Percentiles rank a stretch among this genome's conserved stretches.
Evolutionary conservation across 1,140 invertebrate species (phyloP).

Genomic region (Plodia interpunctella): DNA sequence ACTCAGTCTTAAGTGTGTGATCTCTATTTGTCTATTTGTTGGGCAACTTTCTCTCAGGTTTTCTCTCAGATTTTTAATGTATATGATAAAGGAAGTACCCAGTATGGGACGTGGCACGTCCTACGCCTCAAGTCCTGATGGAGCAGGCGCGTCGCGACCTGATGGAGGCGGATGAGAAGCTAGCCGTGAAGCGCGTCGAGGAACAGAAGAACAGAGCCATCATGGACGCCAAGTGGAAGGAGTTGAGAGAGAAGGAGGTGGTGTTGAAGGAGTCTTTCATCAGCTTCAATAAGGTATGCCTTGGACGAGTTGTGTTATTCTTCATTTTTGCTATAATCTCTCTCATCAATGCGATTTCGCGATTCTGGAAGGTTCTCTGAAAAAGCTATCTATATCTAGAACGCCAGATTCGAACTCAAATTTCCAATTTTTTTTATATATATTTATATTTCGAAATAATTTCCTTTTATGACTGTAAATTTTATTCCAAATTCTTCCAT

Average conservation of each 20-base stretch:
- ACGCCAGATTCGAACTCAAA: too few species aligned
- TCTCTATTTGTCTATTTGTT: too few species aligned
- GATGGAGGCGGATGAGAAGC: slow-evolving; percentile 63
- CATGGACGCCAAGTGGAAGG: slow-evolving; percentile 76
- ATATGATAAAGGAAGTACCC: slow-evolving; percentile 73
- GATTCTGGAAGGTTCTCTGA: too few species aligned
- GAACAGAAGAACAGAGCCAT: slow-evolving; percentile 47
- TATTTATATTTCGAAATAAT: too few species aligned
- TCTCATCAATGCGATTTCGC: too few species aligned
- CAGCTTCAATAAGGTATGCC: slow-evolving; percentile 74
- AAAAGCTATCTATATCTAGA: too few species aligned
- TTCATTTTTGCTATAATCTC: too few species aligned
- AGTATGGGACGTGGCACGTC: slow-evolving; percentile 77
- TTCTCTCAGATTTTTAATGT: not conserved
- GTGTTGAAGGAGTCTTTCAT: slow-evolving; percentile 77
- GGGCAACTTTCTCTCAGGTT: too few species aligned
- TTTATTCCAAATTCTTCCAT: too few species aligned
- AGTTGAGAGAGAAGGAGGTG: slow-evolving; percentile 70
- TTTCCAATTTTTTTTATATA: too few species aligned
- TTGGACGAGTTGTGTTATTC: not conserved
- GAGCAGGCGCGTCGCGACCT: slow-evolving; percentile 73
- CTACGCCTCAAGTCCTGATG: slow-evolving; percentile 72
- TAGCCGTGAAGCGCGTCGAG: slow-evolving; percentile 63
- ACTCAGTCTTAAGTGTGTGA: too few species aligned
- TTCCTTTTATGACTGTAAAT: too few species aligned